Base-by-base conservation (phyloP, 2,888 invertebrate genomes). In the Tetragnatha montana region DNA sequence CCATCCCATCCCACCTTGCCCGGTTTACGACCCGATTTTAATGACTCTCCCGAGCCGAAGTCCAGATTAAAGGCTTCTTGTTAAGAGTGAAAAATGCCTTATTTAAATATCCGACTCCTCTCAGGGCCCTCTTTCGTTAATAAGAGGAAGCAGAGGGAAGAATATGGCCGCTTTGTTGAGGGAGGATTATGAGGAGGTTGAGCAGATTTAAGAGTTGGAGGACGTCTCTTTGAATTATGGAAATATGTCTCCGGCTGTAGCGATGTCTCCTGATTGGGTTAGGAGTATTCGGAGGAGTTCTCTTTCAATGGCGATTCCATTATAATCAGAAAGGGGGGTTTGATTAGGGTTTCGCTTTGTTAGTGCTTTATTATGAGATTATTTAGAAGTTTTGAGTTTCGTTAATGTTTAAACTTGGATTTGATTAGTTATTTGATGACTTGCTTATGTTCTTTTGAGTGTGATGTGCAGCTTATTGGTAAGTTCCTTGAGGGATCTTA, bases 61-160 rank as follows among this genome's bases (percentile, higher is more conserved):
- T 14, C 21, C 50, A 49, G 47, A 60, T 35, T 10, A 35, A 75
- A 35, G 60, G 35, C 47, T 79, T 51, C 79, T 86, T 80, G 86
- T 86, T 74, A 73, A 51, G 47, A 76, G 51, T 78, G 85, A 84
- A 84, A 84, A 76, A 84, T 76, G 71, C 49, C 85, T 85, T 70
- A 85, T 85, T 86, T 80, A 74, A 80, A 86, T 86, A 85, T 85
- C 78, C 79, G 50, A 49, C 78, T 81, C 69, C 17, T 81, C 83
- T 19, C 60, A n/a, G 21, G n/a, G 50, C 70, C 51, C 60, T n/a
- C 35, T 35, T 74, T 82, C 50, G 75, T 84, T 84, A 84, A 74
- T 84, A 84, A 84, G 60, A 22, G 73, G 21, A 8, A 19, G 35
- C 60, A 21, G n/a, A 49, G 49, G 49, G 69, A 81, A 81, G 81